Percentiles rank a stretch among this genome's conserved stretches.
Evolutionary conservation across 2,113 vertebrate species (phyloP).

Genomic region (Protomyctophum bolini): DNA sequence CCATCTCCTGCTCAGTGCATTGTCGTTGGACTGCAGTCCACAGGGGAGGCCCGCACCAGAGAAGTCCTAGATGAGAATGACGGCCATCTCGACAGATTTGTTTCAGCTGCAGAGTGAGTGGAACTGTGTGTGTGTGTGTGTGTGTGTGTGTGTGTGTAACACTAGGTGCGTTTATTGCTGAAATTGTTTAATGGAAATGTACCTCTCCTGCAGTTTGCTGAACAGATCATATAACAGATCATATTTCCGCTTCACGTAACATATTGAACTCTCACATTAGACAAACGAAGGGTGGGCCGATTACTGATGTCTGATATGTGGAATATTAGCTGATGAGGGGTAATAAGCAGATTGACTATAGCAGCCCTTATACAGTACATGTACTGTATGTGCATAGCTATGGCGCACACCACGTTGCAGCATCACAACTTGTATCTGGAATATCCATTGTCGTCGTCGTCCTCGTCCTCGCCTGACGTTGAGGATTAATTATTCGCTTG

Average conservation of each 20-base stretch:
- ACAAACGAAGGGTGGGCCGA: too few species aligned
- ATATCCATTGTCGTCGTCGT: slow-evolving; percentile 1
- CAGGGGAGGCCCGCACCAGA: slow-evolving; percentile 93
- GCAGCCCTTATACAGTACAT: not conserved
- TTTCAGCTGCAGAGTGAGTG: slow-evolving; percentile 94
- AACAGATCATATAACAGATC: too few species aligned
- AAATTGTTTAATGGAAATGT: too few species aligned
- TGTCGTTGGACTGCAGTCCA: slow-evolving; percentile 96
- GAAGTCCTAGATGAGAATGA: slow-evolving; percentile 96
- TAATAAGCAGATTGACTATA: not conserved
- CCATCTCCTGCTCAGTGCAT: slow-evolving; percentile 81
- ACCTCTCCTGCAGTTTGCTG: too few species aligned
- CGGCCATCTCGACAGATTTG: slow-evolving; percentile 91
- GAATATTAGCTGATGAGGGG: not conserved
- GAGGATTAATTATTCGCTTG: not conserved
- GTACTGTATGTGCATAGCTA: not conserved
- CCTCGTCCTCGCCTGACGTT: slow-evolving; percentile 1
- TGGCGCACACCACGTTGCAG: not conserved
- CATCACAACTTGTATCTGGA: not conserved
- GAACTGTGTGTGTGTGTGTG: not conserved
- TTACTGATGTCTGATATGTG: too few species aligned
- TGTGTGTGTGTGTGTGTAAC: too few species aligned
- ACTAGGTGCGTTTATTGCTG: too few species aligned
- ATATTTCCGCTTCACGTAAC: too few species aligned
- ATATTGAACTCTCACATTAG: too few species aligned